phyloP scores from a whole-genome alignment of 2,113 vertebrate species.

The Ahaetulla prasina region DNA sequence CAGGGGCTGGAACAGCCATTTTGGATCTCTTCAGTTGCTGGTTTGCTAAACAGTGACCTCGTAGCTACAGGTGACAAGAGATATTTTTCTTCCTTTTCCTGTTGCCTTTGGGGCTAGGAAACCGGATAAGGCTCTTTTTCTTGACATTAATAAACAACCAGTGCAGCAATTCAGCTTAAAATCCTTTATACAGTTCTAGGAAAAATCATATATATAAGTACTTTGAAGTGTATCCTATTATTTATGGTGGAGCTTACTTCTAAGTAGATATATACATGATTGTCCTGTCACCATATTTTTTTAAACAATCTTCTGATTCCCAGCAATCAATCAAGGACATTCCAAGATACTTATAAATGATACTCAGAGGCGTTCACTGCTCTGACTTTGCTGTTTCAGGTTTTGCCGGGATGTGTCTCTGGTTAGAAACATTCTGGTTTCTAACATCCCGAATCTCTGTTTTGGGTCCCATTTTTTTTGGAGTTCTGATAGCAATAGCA shows the following conservation, averaged over 20 bases:
- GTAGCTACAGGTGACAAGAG: conserved; percentile 80
- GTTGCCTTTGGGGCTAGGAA: background rate
- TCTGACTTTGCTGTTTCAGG: background rate
- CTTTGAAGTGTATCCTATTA: background rate
- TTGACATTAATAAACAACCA: background rate
- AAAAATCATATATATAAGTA: background rate
- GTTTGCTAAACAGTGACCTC: conserved; percentile 83
- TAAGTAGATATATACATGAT: background rate
- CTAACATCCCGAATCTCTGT: no score
- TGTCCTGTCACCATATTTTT: background rate
- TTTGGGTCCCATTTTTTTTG: background rate
- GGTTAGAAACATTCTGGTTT: background rate
- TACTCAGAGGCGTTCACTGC: background rate
- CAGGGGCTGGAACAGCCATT: conserved; percentile 77
- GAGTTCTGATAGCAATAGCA: background rate
- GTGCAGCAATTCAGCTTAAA: background rate
- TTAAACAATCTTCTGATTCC: background rate
- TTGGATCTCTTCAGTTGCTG: conserved; percentile 83
- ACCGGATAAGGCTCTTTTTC: background rate
- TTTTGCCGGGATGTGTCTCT: background rate
- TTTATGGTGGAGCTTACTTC: background rate
- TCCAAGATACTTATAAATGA: background rate
- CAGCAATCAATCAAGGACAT: background rate
- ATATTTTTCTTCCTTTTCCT: background rate
- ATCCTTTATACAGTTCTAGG: background rate